Conservation (phyloP, 2,113 vertebrate genomes). For the Dromaius novaehollandiae region DNA sequence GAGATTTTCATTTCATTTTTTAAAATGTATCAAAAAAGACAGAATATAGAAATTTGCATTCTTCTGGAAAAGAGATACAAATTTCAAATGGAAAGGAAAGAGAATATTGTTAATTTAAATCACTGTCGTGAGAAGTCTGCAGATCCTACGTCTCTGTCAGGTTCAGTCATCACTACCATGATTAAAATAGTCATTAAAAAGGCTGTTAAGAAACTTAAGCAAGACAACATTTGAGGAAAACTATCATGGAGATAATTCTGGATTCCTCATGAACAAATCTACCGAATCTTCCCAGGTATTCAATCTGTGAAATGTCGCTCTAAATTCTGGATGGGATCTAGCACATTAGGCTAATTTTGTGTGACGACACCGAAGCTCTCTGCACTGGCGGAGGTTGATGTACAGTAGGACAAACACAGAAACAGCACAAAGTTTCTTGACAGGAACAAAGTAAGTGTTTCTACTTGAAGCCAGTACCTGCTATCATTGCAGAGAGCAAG, state of each 20-base stretch:
- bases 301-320: background rate
- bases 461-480: background rate
- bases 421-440: background rate
- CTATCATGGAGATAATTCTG: background rate
- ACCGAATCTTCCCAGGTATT: background rate
- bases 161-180: background rate
- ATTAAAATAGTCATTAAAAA: background rate
- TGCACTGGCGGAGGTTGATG: background rate
- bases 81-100: background rate
- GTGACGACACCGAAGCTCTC: background rate
- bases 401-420: background rate
- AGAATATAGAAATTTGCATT: background rate
- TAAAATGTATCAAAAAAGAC: background rate
- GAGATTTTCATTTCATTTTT: background rate
- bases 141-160: background rate
- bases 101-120: background rate
- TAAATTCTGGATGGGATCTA: background rate
- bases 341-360: background rate
- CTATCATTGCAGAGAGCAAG: background rate
- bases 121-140: background rate
- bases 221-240: background rate
- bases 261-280: background rate
- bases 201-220: background rate
- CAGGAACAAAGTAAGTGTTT: background rate
- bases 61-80: background rate